phyloP scores from a whole-genome alignment of 2,113 vertebrate species.

The Pterophyllum scalare region DNA sequence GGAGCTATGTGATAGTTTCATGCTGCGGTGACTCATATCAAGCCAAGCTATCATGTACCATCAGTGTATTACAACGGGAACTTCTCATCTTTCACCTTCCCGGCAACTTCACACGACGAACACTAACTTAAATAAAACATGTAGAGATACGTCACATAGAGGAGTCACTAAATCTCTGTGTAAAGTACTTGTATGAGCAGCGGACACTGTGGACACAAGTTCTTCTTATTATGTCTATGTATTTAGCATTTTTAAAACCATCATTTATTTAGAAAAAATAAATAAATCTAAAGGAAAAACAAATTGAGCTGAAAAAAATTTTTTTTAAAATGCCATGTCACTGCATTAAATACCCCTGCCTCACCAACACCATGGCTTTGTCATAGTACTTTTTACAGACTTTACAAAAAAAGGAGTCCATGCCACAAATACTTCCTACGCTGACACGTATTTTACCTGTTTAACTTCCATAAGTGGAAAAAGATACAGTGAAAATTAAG shows the following conservation, averaged over 20 bases:
- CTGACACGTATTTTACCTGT: not conserved
- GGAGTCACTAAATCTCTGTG: not conserved
- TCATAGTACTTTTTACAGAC: not conserved
- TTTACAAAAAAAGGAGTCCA: not conserved
- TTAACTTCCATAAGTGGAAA: not conserved
- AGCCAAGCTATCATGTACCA: slow-evolving; percentile 38
- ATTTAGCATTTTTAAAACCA: not conserved
- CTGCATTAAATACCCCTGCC: not conserved
- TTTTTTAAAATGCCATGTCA: not conserved
- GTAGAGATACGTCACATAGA: not conserved
- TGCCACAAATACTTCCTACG: not conserved
- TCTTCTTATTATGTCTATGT: not conserved
- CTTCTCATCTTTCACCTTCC: not conserved
- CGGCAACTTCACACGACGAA: not conserved
- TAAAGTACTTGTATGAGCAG: not conserved
- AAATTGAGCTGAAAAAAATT: not conserved
- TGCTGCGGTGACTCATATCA: slow-evolving; percentile 5
- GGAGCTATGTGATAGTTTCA: not conserved
- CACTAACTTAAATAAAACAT: not conserved
- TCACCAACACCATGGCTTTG: too few species aligned
- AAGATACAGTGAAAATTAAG: not conserved
- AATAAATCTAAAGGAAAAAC: not conserved
- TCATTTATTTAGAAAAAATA: not conserved
- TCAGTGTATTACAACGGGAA: not conserved
- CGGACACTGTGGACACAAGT: not conserved